These are phyloP conservation scores for Cryptus viduatorius DNA, from an alignment of 2,888 invertebrate genomes.

Conservation along the genomic window DNA sequence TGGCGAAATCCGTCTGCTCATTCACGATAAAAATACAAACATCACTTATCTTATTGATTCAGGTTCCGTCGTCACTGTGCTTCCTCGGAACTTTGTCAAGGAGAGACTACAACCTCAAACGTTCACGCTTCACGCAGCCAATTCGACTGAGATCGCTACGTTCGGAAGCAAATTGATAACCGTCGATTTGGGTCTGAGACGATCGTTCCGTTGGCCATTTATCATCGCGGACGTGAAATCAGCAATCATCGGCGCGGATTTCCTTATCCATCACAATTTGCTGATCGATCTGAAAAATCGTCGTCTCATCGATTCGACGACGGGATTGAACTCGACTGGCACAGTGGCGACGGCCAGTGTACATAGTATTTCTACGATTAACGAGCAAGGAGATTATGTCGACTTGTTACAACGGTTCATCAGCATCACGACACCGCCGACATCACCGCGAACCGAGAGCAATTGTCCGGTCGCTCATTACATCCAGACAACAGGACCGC, in stretches of 20 bases:
- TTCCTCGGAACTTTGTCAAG: conserved; percentile 33
- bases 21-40: conserved; percentile 35
- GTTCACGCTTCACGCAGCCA: conserved; percentile 24
- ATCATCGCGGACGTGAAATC: too few species aligned
- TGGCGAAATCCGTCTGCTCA: conserved; percentile 37
- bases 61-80: conserved; percentile 49
- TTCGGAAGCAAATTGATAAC: not conserved
- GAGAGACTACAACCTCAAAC: not conserved
- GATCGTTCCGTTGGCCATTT: conserved; percentile 24
- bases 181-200: conserved; percentile 6
- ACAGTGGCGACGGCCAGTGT: too few species aligned
- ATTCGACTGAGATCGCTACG: conserved; percentile 14
- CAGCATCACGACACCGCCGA: too few species aligned
- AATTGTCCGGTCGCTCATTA: conserved; percentile 68
- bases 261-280: not conserved
- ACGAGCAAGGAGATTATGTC: too few species aligned
- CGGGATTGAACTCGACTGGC: not conserved
- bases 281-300: conserved; percentile 26
- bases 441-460: not conserved
- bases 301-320: conserved; percentile 16
- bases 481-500: conserved; percentile 78
- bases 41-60: conserved; percentile 54
- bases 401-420: too few species aligned
- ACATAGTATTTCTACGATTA: too few species aligned
- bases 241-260: too few species aligned